Evolutionary conservation across 1,140 invertebrate species (phyloP).

Genomic region (Rhagoletis pomonella): DNA sequence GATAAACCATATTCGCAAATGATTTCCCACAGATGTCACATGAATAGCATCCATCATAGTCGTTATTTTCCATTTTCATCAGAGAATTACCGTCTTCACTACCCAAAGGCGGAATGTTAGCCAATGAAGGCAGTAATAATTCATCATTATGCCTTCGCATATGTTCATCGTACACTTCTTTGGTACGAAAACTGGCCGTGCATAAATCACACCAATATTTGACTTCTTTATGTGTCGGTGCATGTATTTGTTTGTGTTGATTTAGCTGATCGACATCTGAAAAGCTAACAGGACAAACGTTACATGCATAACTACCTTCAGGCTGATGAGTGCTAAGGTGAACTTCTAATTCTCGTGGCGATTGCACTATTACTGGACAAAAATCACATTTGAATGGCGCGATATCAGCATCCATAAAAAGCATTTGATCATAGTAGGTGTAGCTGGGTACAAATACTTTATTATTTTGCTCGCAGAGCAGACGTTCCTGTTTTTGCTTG

Average conservation of each 20-base stretch:
- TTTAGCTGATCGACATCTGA: slow-evolving; percentile 65
- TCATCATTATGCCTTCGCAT: slow-evolving; percentile 70
- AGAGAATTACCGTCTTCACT: slow-evolving; percentile 60
- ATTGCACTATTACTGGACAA: slow-evolving; percentile 67
- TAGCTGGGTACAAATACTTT: slow-evolving; percentile 67
- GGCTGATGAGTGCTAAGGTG: slow-evolving; percentile 68
- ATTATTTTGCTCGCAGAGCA: slow-evolving; percentile 65
- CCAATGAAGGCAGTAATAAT: slow-evolving; percentile 65
- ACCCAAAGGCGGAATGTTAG: slow-evolving; percentile 20
- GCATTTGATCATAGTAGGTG: slow-evolving; percentile 70
- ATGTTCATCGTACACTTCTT: slow-evolving; percentile 70
- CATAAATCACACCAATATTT: slow-evolving; percentile 70
- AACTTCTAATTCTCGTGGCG: slow-evolving; percentile 66
- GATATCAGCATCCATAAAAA: slow-evolving; percentile 70
- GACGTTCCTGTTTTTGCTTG: slow-evolving; percentile 68
- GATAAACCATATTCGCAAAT: slow-evolving; percentile 65
- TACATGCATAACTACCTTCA: slow-evolving; percentile 64
- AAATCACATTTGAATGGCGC: slow-evolving; percentile 70
- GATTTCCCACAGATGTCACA: slow-evolving; percentile 66
- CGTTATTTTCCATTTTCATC: background rate
- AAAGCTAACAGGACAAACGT: slow-evolving; percentile 66
- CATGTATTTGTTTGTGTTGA: slow-evolving; percentile 67
- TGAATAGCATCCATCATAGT: slow-evolving; percentile 9
- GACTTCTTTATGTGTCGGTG: slow-evolving; percentile 58
- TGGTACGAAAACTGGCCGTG: slow-evolving; percentile 70